Evolutionary conservation across 64 coral and sea anemone species (phyloP).

Genomic region (Stichodactyla mertensii): DNA sequence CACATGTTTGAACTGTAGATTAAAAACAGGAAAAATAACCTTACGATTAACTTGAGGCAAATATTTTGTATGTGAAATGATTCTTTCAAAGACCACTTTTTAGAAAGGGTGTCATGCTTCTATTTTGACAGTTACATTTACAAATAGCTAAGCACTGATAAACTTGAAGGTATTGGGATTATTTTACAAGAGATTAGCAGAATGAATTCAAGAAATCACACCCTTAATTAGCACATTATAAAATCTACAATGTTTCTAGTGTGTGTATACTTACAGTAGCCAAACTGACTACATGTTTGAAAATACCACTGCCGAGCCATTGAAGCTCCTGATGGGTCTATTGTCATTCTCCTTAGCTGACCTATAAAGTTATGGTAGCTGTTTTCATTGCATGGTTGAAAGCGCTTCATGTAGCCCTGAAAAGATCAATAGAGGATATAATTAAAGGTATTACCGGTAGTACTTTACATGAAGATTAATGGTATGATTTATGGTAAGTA

Average conservation of each 20-base stretch:
- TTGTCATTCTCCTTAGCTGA: conserved; percentile 27
- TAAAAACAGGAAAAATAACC: background rate
- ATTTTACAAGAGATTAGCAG: no score
- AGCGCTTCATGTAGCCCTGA: background rate
- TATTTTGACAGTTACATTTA: no score
- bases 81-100: no score
- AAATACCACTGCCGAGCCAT: conserved; percentile 68
- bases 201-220: no score
- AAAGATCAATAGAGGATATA: background rate
- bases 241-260: no score
- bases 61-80: background rate
- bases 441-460: background rate
- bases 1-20: conserved; percentile 77
- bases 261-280: conserved; percentile 66
- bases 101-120: no score
- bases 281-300: conserved; percentile 74
- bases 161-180: no score
- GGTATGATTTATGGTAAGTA: no score
- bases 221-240: no score
- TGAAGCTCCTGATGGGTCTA: conserved; percentile 32
- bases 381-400: background rate
- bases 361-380: conserved; percentile 44
- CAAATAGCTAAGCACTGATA: no score
- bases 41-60: background rate
- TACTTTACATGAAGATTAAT: background rate